Conservation (phyloP, 2,888 invertebrate genomes). For the Mythimna loreyi region DNA sequence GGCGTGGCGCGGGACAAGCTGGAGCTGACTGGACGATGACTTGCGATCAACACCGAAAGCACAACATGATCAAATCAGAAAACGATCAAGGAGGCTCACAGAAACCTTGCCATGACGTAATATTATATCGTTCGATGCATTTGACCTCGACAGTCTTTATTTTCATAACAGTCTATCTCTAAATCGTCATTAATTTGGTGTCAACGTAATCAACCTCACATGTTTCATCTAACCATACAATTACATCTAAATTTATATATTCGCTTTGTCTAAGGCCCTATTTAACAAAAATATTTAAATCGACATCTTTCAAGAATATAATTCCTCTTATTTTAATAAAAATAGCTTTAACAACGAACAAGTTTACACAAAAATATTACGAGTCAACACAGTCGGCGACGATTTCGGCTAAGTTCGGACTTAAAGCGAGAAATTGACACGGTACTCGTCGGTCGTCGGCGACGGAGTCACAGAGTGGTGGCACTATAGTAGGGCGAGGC, state of each 20-base stretch:
- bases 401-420: constrained; percentile 85
- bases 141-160: constrained; percentile 89
- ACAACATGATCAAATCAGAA: constrained; percentile 86
- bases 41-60: constrained; percentile 89
- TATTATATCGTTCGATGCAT: constrained; percentile 83
- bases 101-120: constrained; percentile 78
- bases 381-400: constrained; percentile 86
- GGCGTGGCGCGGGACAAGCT: constrained; percentile 86
- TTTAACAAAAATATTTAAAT: constrained; percentile 89
- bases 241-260: constrained; percentile 87
- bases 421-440: constrained; percentile 90
- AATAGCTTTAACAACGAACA: constrained; percentile 90
- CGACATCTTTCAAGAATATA: constrained; percentile 89
- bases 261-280: constrained; percentile 86
- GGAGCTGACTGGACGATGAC: constrained; percentile 83
- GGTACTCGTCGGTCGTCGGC: constrained; percentile 74
- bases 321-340: constrained; percentile 87
- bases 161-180: constrained; percentile 84
- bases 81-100: constrained; percentile 77
- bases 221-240: constrained; percentile 83
- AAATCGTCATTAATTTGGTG: constrained; percentile 81
- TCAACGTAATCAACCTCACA: constrained; percentile 85
- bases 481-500: constrained; percentile 80
- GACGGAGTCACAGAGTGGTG: constrained; percentile 84
- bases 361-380: constrained; percentile 88